phyloP scores from a whole-genome alignment of 2,888 invertebrate species.

The Leucozona laternaria region DNA sequence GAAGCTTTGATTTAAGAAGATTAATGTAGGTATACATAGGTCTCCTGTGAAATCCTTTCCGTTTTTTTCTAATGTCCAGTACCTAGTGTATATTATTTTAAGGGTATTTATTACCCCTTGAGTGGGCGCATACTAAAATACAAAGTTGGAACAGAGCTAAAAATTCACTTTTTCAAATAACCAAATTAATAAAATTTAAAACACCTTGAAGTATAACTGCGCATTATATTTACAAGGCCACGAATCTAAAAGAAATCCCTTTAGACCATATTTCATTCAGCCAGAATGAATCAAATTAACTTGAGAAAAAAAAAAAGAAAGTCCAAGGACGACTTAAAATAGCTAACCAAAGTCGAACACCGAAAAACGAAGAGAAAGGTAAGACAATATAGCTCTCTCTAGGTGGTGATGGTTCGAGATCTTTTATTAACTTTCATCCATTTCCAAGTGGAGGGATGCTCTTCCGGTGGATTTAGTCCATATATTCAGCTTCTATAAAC shows the following conservation, averaged over 20 bases:
- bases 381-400: slow-evolving; percentile 4
- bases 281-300: background rate
- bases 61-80: too few relatives aligned
- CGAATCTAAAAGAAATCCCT: background rate
- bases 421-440: slow-evolving; percentile 7
- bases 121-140: too few relatives aligned
- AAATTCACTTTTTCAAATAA: too few relatives aligned
- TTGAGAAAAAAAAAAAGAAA: background rate
- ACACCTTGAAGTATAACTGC: background rate
- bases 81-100: too few relatives aligned
- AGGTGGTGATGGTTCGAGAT: slow-evolving; percentile 1
- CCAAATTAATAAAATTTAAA: background rate
- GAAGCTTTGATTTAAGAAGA: too few relatives aligned
- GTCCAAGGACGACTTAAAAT: background rate
- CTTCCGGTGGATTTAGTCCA: background rate
- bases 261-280: background rate
- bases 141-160: too few relatives aligned
- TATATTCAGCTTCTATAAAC: slow-evolving; percentile 2
- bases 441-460: slow-evolving; percentile 6
- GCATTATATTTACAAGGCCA: background rate
- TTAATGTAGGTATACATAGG: too few relatives aligned
- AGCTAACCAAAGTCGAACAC: background rate
- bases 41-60: too few relatives aligned
- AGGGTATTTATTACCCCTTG: too few relatives aligned
- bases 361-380: background rate